Conservation (phyloP, 2,888 invertebrate species). For the Artemia sp. region DNA sequence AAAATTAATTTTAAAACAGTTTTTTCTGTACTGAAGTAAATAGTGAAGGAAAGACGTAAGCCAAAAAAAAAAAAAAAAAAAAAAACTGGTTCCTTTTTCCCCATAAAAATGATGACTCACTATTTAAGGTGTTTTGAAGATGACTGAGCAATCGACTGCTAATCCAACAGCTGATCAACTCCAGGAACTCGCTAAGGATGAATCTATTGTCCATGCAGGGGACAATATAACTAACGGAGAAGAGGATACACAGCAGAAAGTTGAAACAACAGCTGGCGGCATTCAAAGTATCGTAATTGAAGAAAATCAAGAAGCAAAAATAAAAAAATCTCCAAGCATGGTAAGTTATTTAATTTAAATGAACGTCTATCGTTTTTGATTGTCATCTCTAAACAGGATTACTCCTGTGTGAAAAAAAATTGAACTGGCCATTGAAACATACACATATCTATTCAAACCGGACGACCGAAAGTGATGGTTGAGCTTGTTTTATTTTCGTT, state of each 20-base stretch:
- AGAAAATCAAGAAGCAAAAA: background rate
- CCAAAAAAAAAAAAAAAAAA: no score
- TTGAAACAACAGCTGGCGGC: background rate
- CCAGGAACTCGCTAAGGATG: slow-evolving; percentile 28
- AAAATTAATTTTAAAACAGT: no score
- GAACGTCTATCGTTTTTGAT: background rate
- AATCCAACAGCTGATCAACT: slow-evolving; percentile 43
- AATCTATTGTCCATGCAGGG: slow-evolving; percentile 19
- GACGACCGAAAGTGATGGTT: no score
- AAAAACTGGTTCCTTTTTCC: background rate
- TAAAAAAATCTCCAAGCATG: slow-evolving; percentile 19
- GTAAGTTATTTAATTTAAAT: slow-evolving; percentile 19
- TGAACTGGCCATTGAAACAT: no score
- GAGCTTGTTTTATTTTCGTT: no score
- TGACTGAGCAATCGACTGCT: slow-evolving; percentile 87
- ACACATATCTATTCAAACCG: no score
- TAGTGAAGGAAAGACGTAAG: no score
- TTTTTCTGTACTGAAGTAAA: no score
- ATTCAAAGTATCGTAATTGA: background rate
- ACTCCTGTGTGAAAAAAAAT: no score
- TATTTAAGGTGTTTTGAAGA: slow-evolving; percentile 53
- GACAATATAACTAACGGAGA: slow-evolving; percentile 22
- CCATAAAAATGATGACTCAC: slow-evolving; percentile 16
- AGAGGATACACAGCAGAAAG: background rate
- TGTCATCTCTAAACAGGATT: no score